Evolutionary conservation across 2,888 invertebrate species (phyloP), one percentile per base, ranked within the genome.

Genomic region (Thera obeliscata): DNA sequence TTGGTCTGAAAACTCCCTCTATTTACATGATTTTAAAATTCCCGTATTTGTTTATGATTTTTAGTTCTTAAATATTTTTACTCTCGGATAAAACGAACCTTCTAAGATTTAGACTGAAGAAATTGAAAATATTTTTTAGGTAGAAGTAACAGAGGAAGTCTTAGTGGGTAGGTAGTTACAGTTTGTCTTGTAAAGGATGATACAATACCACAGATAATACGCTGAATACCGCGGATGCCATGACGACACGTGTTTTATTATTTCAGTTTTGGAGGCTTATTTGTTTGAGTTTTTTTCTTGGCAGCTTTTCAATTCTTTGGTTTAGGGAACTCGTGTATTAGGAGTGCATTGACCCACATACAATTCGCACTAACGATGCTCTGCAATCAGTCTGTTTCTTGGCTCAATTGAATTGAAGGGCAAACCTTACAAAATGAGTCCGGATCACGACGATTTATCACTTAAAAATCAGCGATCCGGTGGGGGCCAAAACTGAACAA

Each of bases 381-480:
- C 55, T 60, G 55, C 50, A 33, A 36, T 54, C 50, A 56, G 54
- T 35, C 3, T 56, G 35, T 63, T 66, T 60, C 60, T 60, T 48
- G 46, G 36, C 46, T 38, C 62, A 66, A 69, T 66, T 69, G 66
- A 63, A 56, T 60, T 69, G 69, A 69, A 69, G 69, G 69, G 60
- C 63, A 69, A 63, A 52, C 33, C 52, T 66, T 61, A 63, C 54
- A 60, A 57, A 61, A 43, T 41, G 7, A 54, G n/a, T n/a, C 66
- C 66, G 69, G 69, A 69, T 66, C 57, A 66, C 35, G 61, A 61
- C 69, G 61, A 66, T 69, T 69, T 69, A 56, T 69, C 66, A 69
- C 69, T 69, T 64, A 59, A 62, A 63, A 69, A 62, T 62, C 50
- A 66, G 59, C 60, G 56, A 66, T 57, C 63, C 52, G n/a, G 63